Percentiles rank a stretch among this genome's conserved stretches.
Conservation (phyloP, 2,113 vertebrate species). For the Oreotrochilus melanogaster region DNA sequence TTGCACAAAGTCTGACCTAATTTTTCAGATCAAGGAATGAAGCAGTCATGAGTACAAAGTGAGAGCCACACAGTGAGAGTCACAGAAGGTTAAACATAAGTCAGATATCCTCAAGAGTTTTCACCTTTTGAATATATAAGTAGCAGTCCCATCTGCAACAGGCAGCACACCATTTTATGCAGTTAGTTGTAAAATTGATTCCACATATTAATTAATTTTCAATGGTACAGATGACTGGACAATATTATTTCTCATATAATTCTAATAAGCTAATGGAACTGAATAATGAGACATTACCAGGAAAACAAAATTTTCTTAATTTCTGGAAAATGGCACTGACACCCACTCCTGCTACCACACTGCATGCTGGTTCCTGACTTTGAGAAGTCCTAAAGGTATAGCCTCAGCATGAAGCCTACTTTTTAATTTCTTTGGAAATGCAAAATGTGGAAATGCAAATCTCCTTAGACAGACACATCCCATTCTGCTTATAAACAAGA, state of each 20-base stretch:
- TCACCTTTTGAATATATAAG: neutral
- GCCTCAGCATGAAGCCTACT: neutral
- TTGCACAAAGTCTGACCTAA: neutral
- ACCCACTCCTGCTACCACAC: neutral
- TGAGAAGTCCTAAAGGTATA: neutral
- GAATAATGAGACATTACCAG: neutral
- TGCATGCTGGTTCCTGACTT: neutral
- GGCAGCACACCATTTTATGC: neutral
- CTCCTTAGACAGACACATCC: no score
- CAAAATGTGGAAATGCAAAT: no score
- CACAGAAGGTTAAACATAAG: neutral
- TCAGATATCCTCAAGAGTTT: neutral
- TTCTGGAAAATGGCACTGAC: neutral
- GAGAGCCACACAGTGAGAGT: no score
- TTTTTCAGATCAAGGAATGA: neutral
- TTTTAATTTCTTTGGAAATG: neutral
- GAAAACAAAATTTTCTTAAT: neutral
- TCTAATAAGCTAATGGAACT: neutral
- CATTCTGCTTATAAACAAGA: no score
- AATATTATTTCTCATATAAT: neutral
- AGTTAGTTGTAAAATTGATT: neutral
- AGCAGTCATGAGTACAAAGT: neutral
- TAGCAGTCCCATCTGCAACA: neutral
- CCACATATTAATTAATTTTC: neutral
- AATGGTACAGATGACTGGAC: neutral